phyloP scores from a whole-genome alignment of 2,113 vertebrate genomes.

The Caranx melampygus region DNA sequence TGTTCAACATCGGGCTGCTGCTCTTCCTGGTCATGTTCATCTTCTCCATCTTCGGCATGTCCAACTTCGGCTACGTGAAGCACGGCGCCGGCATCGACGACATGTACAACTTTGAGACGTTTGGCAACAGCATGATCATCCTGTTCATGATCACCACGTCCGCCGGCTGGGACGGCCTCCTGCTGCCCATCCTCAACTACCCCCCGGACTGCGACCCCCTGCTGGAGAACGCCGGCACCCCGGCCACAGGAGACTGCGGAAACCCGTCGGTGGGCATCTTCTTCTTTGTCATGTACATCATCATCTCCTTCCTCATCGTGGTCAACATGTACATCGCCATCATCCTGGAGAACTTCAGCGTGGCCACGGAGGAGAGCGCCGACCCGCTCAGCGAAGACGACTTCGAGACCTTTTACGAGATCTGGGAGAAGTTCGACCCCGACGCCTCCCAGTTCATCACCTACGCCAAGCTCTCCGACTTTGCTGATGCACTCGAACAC shows the following conservation, averaged over 20 bases:
- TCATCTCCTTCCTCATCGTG: conserved; percentile 98
- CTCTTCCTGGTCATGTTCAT: conserved; percentile 99
- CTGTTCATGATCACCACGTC: conserved; percentile 98
- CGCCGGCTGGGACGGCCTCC: conserved; percentile 95
- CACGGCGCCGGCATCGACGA: conserved; percentile 95
- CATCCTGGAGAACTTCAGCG: conserved; percentile 99
- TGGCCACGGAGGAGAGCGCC: conserved; percentile 97
- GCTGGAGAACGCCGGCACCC: conserved; percentile 94
- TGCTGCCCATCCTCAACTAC: conserved; percentile 96
- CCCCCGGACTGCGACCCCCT: conserved; percentile 92
- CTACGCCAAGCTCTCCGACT: conserved; percentile 96
- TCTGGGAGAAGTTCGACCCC: conserved; percentile 99
- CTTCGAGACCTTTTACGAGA: conserved; percentile 99
- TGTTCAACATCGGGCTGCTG: conserved; percentile 98
- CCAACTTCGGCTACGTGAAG: conserved; percentile 98
- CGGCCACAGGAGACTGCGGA: conserved; percentile 93
- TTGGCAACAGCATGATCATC: conserved; percentile 99
- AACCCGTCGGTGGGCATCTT: conserved; percentile 99
- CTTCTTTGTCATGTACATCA: conserved; percentile 99
- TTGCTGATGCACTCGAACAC: conserved; percentile 95
- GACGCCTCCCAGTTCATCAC: conserved; percentile 98
- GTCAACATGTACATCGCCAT: conserved; percentile 99
- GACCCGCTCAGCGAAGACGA: conserved; percentile 99
- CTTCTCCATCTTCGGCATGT: conserved; percentile 99
- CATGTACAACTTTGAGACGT: conserved; percentile 99